Evolutionary conservation across 1,140 invertebrate genomes (phyloP).

Genomic region (Cotesia vestalis): DNA sequence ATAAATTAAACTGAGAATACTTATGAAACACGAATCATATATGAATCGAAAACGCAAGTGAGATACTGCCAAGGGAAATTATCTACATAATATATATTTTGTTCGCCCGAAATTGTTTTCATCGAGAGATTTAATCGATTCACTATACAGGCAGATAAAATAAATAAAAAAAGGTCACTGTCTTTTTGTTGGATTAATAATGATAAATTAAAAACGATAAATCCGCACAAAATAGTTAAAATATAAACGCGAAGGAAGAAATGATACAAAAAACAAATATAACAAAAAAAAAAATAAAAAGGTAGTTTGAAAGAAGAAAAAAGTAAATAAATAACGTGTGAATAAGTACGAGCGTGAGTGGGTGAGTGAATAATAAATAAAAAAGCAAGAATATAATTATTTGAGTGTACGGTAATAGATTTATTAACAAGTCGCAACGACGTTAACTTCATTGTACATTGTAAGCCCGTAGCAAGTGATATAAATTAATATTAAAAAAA

Average conservation of each 20-base stretch:
- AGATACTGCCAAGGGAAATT: slow-evolving; percentile 22
- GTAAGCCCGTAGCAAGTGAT: slow-evolving; percentile 53
- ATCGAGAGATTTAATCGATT: neutral
- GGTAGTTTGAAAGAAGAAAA: slow-evolving; percentile 23
- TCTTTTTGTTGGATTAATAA: neutral
- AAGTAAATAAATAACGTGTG: slow-evolving; percentile 7
- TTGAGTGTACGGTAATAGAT: slow-evolving; percentile 21
- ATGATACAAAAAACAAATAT: neutral
- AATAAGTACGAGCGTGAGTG: neutral
- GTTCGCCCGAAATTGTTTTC: neutral
- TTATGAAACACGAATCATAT: slow-evolving; percentile 4
- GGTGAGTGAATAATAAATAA: neutral
- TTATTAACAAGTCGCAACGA: slow-evolving; percentile 31
- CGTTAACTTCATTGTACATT: slow-evolving; percentile 41
- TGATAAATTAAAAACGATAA: slow-evolving; percentile 24
- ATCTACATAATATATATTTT: neutral
- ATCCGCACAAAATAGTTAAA: slow-evolving; percentile 21
- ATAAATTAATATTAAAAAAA: slow-evolving; percentile 31
- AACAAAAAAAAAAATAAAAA: slow-evolving; percentile 11
- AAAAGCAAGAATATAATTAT: slow-evolving; percentile 41
- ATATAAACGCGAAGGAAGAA: slow-evolving; percentile 17
- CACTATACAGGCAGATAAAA: too few species aligned
- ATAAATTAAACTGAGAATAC: too few species aligned
- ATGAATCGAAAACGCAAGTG: slow-evolving; percentile 5
- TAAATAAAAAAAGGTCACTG: too few species aligned